A percentile compares a stretch with the other conserved stretches of the same genome.
Conservation (phyloP, 2,888 invertebrate genomes). For the Protonemura montana region DNA sequence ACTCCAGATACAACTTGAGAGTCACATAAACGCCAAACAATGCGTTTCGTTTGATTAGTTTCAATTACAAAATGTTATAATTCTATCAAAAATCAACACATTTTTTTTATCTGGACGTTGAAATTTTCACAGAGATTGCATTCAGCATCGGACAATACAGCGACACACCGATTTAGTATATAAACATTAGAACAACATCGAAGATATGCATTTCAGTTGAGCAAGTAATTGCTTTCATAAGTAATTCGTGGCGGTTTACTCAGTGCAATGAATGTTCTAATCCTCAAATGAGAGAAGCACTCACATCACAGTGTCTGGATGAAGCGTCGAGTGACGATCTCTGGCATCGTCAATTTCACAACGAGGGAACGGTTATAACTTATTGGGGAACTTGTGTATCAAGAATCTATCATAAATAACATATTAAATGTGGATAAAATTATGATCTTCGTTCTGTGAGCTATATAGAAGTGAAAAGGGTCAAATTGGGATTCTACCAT, state of each 20-base stretch:
- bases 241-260: background rate
- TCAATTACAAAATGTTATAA: background rate
- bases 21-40: background rate
- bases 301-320: background rate
- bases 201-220: background rate
- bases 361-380: too few species aligned
- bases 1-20: background rate
- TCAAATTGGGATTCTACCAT: too few species aligned
- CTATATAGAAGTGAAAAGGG: too few species aligned
- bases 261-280: background rate
- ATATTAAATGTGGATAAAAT: too few species aligned
- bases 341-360: background rate
- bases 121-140: background rate
- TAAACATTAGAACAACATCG: background rate
- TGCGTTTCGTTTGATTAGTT: background rate
- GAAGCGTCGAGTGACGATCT: background rate
- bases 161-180: background rate
- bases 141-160: background rate
- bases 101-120: background rate
- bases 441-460: too few species aligned
- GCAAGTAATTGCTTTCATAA: background rate
- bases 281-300: background rate
- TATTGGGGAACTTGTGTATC: too few species aligned
- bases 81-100: background rate
- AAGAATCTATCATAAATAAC: too few species aligned